Evolutionary conservation across 2,888 invertebrate species (phyloP), one percentile per base, ranked within the genome.

Genomic region (Tetramorium bicarinatum): DNA sequence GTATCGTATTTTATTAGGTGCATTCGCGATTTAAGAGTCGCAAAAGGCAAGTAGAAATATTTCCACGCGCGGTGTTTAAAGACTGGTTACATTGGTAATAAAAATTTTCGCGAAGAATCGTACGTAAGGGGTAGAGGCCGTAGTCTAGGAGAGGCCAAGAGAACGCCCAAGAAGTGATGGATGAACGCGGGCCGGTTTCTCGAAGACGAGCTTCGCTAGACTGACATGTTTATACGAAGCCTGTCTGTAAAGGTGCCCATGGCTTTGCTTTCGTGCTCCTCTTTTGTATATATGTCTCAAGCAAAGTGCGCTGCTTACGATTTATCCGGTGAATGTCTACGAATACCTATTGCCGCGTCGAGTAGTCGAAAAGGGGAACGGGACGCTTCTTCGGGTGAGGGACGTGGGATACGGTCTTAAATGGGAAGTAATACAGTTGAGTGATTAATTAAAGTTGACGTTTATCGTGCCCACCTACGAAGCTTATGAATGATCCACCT

Each of bases 181-280:
- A 94, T 94, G 94, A 94, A 93, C 91, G 91, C 82, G 77, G 87
- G 89, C 87, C 85, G 88, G 87, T 87, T 90, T 90, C 82, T 86
- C 88, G 88, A 80, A 82, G 87, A 88, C 91, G 92, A 93, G 92
- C 92, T 93, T 91, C 87, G 93, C 91, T 91, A 89, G 90, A 89
- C 94, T 94, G 94, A 94, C 94, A 93, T 94, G 94, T 94, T 94
- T 94, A 94, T 94, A 94, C 93, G 93, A 89, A 91, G 92, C 92
- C 92, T 92, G 93, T 93, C 92, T 92, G 93, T 92, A 92, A 91
- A 92, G 91, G 89, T 90, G 87, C 88, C 88, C 88, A 88, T 86
- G 86, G 89, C 91, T 90, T 90, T 90, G 88, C 90, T 85, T 88
- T 89, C 89, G 90, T 87, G 89, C 88, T 90, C 85, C 90, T 92